phyloP scores from a whole-genome alignment of 2,888 invertebrate species.

The Nomada ruficornis region DNA sequence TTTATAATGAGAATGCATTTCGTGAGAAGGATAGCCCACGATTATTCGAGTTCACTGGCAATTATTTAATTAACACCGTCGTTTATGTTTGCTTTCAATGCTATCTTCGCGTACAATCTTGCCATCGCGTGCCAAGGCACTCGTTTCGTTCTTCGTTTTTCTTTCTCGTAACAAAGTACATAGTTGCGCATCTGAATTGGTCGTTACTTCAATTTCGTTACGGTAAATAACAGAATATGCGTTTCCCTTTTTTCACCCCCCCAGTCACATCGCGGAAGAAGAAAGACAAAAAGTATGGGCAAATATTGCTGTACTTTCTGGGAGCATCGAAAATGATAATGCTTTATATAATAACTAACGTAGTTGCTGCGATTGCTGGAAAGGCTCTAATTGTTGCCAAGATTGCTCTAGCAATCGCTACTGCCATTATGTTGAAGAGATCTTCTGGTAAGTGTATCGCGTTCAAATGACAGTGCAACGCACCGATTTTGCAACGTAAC shows the following conservation, averaged over 20 bases:
- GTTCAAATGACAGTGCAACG: background rate
- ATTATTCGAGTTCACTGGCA: background rate
- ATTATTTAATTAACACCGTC: slow-evolving; percentile 28
- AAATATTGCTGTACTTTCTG: slow-evolving; percentile 89
- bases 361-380: slow-evolving; percentile 91
- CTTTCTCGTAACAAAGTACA: background rate
- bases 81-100: slow-evolving; percentile 13
- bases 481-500: background rate
- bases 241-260: background rate
- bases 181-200: background rate
- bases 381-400: slow-evolving; percentile 94
- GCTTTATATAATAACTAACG: slow-evolving; percentile 92
- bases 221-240: background rate
- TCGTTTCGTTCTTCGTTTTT: background rate
- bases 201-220: background rate
- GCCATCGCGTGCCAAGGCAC: slow-evolving; percentile 2
- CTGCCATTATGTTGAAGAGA: slow-evolving; percentile 93
- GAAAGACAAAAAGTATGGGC: slow-evolving; percentile 88
- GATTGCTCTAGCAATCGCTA: slow-evolving; percentile 91
- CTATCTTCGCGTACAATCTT: slow-evolving; percentile 16
- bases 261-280: slow-evolving; percentile 82
- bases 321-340: slow-evolving; percentile 91
- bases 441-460: slow-evolving; percentile 71
- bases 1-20: background rate
- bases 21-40: background rate